These are phyloP conservation scores for Homarus gammarus DNA, from an alignment of 2,888 invertebrate genomes.

Conservation along the genomic window DNA sequence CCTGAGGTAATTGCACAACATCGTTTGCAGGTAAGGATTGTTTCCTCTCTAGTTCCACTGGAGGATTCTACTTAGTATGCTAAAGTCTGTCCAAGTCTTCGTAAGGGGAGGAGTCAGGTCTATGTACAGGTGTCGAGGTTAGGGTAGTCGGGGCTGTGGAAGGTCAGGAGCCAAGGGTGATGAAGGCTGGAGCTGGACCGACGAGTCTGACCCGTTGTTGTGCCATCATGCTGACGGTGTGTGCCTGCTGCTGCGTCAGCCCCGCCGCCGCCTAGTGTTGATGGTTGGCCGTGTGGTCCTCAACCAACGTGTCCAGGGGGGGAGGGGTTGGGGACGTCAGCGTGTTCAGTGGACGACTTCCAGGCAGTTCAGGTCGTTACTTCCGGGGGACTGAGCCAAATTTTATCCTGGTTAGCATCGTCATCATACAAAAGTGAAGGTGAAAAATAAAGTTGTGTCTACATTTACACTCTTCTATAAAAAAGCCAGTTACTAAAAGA, in stretches of 20 bases:
- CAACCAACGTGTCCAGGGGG: background rate
- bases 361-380: slow-evolving; percentile 10
- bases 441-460: slow-evolving; percentile 1
- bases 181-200: too few relatives aligned
- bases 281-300: too few relatives aligned
- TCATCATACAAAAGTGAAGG: slow-evolving; percentile 14
- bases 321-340: too few relatives aligned
- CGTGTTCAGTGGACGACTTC: background rate
- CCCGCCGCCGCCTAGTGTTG: background rate
- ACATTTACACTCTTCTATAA: background rate
- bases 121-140: background rate
- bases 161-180: too few relatives aligned
- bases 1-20: background rate
- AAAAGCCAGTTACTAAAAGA: too few relatives aligned
- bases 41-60: background rate
- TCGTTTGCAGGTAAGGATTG: background rate
- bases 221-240: background rate
- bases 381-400: slow-evolving; percentile 40
- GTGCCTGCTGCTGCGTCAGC: background rate
- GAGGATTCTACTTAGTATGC: background rate
- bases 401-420: slow-evolving; percentile 28
- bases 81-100: background rate
- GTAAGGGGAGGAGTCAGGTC: background rate
- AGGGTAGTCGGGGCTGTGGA: too few relatives aligned
- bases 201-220: too few relatives aligned